Evolutionary conservation across 2,888 invertebrate genomes (phyloP), one percentile per base, ranked within the genome.

Genomic region (Gastrophysa polygoni): DNA sequence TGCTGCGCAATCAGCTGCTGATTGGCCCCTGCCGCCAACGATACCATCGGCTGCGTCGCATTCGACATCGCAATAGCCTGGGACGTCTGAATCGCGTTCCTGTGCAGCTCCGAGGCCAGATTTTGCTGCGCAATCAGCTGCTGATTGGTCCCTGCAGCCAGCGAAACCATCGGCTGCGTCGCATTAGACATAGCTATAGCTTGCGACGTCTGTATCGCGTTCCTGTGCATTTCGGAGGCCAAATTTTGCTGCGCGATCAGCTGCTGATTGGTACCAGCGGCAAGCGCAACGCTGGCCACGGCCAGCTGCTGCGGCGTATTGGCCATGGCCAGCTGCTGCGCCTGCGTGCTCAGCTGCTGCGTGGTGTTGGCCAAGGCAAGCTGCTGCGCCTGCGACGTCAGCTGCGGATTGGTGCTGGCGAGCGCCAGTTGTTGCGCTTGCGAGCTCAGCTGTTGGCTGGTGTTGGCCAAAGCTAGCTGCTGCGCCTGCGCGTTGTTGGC

Each of bases 161-260:
- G 32, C 8, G 32, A 88, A 51, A 88, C 86, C 73, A 88, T 83
- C 2, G 88, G 85, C 58, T 86, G 86, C 0, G 85, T 84, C 4
- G 86, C 83, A 70, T 86, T 86, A 2, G 87, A 86, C 82, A 87
- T 85, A 2, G 86, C 85, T 14, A 86, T 80, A 21, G 86, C 83
- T 70, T 84, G 83, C 1, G 83, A 83, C 1, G 83, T 83, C 64
- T 79, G 83, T 32, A 83, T 82, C 14, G 81, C 80, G 59, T 81
- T 79, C 28, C 79, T 72, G 61, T 79, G 78, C 66, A 80, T 69
- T 57, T 80, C 79, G 54, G 76, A 71, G 7, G 78, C 72, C 66
- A 77, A 72, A 67, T 78, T 79, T 54, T 79, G 79, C 18, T 78
- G 78, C 11, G 77, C 71, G 2, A 69, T 57, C 56, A 80, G 74